A percentile compares a stretch with the other conserved stretches of the same genome.
phyloP scores from a whole-genome alignment of 2,888 invertebrate genomes.

The Dynastes grantii region DNA sequence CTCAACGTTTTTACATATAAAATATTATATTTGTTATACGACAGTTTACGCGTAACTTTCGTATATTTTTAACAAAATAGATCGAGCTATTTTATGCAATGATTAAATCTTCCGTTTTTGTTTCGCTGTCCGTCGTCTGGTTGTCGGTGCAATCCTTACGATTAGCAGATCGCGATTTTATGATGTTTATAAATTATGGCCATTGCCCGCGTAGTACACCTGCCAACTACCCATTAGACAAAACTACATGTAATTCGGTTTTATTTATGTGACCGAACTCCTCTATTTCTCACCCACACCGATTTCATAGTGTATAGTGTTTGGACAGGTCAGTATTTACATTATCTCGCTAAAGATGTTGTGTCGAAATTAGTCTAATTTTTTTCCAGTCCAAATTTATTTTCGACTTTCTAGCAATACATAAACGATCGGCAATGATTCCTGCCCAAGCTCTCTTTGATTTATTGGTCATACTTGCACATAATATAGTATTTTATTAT shows the following conservation, averaged over 20 bases:
- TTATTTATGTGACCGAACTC: constrained; percentile 45
- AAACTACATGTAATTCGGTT: constrained; percentile 47
- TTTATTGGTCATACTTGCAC: not conserved
- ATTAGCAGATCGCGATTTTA: constrained; percentile 47
- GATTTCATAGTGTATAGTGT: constrained; percentile 35
- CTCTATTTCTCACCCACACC: constrained; percentile 43
- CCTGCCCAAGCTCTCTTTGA: constrained; percentile 17
- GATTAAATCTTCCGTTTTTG: constrained; percentile 43
- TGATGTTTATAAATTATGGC: constrained; percentile 48
- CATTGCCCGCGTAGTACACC: constrained; percentile 47
- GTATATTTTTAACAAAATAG: constrained; percentile 18
- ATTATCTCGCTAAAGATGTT: constrained; percentile 41
- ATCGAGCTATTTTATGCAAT: constrained; percentile 34
- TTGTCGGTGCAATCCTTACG: constrained; percentile 40
- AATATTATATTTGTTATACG: too few relatives aligned
- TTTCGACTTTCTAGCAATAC: constrained; percentile 39
- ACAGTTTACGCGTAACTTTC: not conserved
- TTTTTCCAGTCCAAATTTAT: constrained; percentile 28
- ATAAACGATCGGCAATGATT: constrained; percentile 18
- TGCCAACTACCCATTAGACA: constrained; percentile 46
- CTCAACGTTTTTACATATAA: too few relatives aligned
- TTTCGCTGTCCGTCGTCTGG: constrained; percentile 9
- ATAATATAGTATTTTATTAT: constrained; percentile 20
- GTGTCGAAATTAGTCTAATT: constrained; percentile 45
- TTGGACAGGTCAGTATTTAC: constrained; percentile 48